Evolutionary conservation across 2,113 vertebrate genomes (phyloP).

Genomic region (Carassius auratus): DNA sequence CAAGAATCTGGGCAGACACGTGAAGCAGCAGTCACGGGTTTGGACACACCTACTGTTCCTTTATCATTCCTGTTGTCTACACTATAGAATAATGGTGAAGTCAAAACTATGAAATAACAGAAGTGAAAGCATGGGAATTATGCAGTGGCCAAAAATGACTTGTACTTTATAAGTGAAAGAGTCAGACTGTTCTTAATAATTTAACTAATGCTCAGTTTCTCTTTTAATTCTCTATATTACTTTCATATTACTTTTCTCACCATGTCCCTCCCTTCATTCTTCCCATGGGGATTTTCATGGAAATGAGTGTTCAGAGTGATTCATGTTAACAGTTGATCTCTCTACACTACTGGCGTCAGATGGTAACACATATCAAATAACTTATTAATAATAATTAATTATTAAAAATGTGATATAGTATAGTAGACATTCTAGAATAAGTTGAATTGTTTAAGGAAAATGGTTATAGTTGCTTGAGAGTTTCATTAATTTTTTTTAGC

Average conservation of each 20-base stretch:
- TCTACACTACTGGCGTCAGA: neutral
- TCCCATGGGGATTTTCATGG: slow-evolving; percentile 5
- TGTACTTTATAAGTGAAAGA: neutral
- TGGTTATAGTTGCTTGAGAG: neutral
- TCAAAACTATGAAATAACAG: neutral
- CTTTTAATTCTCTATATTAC: neutral
- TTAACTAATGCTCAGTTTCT: neutral
- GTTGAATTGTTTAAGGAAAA: too few species aligned
- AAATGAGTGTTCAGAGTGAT: neutral
- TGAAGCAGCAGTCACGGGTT: neutral
- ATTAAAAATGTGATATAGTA: too few species aligned
- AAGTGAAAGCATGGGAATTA: slow-evolving; percentile 27
- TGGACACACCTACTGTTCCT: neutral
- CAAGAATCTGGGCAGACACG: neutral
- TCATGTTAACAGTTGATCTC: neutral
- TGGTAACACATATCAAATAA: neutral
- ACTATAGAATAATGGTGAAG: neutral
- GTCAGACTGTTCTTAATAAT: slow-evolving; percentile 8
- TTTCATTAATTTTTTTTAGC: neutral
- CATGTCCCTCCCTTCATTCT: neutral
- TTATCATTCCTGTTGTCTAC: neutral
- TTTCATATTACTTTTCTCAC: neutral
- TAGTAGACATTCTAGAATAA: too few species aligned
- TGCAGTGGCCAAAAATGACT: neutral
- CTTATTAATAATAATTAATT: too few species aligned